Conservation (phyloP, 2,113 vertebrate species). For the Ahaetulla prasina region DNA sequence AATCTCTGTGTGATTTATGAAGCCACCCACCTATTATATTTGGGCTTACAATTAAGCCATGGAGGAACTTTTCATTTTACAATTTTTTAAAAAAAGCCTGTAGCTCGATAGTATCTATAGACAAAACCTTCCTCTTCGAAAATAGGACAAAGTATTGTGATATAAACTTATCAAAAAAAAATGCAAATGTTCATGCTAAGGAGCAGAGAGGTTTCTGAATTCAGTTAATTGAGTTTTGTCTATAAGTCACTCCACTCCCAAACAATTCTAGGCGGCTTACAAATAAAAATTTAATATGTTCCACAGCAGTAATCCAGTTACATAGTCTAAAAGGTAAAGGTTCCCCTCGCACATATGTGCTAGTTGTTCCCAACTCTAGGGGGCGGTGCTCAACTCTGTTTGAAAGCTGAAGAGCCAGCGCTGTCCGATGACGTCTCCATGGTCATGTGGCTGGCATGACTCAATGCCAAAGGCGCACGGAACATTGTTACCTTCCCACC, state of each 20-base stretch:
- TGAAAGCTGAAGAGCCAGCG: too few species aligned
- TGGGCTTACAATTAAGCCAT: neutral
- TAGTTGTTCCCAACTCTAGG: too few species aligned
- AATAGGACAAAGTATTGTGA: constrained; percentile 37
- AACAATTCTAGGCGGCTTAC: constrained; percentile 25
- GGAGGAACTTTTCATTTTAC: constrained; percentile 8
- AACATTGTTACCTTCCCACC: too few species aligned
- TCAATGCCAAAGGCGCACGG: too few species aligned
- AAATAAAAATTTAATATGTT: constrained; percentile 2
- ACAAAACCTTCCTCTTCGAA: constrained; percentile 29
- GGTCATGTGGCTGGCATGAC: too few species aligned
- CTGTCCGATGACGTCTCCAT: too few species aligned
- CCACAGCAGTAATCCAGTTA: neutral
- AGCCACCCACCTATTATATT: neutral
- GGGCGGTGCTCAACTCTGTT: too few species aligned
- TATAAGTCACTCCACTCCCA: neutral
- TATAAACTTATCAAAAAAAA: constrained; percentile 33
- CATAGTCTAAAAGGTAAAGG: constrained; percentile 25
- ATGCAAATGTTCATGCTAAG: constrained; percentile 45
- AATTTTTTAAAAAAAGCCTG: neutral
- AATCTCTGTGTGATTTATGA: neutral
- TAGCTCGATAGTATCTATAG: constrained; percentile 34
- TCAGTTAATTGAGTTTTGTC: constrained; percentile 30
- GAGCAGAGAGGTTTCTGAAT: constrained; percentile 43
- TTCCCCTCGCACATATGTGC: too few species aligned